These are phyloP conservation scores for Caenorhabditis panamensis DNA, from an alignment of 2,888 invertebrate species.

Conservation along the genomic window DNA sequence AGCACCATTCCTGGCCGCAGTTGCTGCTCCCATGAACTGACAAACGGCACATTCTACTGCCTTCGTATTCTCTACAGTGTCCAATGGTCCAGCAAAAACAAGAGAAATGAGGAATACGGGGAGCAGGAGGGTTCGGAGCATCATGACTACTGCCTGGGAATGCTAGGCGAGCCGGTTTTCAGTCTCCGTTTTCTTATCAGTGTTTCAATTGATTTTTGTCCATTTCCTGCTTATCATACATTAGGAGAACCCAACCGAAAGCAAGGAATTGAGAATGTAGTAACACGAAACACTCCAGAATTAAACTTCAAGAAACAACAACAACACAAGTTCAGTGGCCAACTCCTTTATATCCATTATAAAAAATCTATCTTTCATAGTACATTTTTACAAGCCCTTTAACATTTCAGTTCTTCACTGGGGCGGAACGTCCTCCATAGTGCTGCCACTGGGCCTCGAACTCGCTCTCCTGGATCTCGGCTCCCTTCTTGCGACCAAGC, in stretches of 20 bases:
- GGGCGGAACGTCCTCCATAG: constrained; percentile 84
- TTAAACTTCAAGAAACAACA: not conserved
- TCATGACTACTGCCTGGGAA: not conserved
- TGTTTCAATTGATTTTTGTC: not conserved
- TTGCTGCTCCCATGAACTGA: constrained; percentile 35
- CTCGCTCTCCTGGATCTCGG: constrained; percentile 94
- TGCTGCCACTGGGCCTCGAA: constrained; percentile 95
- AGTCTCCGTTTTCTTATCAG: constrained; percentile 15
- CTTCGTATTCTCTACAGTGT: not conserved
- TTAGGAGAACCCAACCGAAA: not conserved
- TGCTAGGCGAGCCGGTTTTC: not conserved
- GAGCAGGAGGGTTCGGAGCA: not conserved
- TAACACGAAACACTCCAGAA: too few species aligned
- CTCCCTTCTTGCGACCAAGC: constrained; percentile 87
- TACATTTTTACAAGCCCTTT: not conserved
- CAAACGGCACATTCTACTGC: constrained; percentile 34
- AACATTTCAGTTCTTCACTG: constrained; percentile 62
- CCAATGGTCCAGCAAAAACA: not conserved
- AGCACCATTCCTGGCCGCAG: not conserved
- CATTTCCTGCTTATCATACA: not conserved
- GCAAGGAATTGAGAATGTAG: not conserved
- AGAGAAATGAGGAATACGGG: not conserved
- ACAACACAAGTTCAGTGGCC: not conserved
- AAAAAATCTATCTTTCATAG: not conserved
- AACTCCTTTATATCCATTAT: not conserved